Evolutionary conservation across 2,888 invertebrate species (phyloP).

Genomic region (Petrolisthes manimaculis): DNA sequence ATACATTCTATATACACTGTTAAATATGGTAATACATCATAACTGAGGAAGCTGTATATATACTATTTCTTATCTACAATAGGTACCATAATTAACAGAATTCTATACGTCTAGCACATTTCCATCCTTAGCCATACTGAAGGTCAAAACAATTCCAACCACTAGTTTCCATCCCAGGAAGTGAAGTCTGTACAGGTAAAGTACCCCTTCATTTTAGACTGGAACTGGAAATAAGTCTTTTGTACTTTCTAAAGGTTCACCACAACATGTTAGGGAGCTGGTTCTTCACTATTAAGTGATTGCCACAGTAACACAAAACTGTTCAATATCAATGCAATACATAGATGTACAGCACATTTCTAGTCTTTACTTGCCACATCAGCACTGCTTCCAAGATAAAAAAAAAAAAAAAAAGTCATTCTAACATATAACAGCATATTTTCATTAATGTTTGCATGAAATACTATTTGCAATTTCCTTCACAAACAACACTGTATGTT

Average conservation of each 20-base stretch:
- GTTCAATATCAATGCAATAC: no score
- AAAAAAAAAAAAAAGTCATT: no score
- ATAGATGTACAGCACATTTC: no score
- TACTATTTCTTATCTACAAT: not conserved
- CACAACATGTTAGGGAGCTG: constrained; percentile 18
- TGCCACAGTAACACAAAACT: no score
- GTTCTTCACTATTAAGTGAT: no score
- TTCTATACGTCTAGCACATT: not conserved
- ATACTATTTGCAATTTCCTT: no score
- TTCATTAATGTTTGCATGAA: no score
- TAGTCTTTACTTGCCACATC: no score
- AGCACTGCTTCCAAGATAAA: no score
- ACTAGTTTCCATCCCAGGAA: not conserved
- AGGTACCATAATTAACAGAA: not conserved
- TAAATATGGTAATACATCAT: not conserved
- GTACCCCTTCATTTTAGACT: constrained; percentile 35
- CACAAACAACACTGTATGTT: no score
- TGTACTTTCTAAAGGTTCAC: constrained; percentile 61
- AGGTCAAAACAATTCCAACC: not conserved
- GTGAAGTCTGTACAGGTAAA: not conserved
- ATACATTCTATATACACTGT: constrained; percentile 5
- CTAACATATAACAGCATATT: no score
- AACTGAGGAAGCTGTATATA: not conserved
- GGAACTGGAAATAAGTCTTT: constrained; percentile 51
- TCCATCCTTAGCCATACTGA: not conserved